phyloP scores from a whole-genome alignment of 23 tunicate genomes.

The Aplidium turbinatum region DNA sequence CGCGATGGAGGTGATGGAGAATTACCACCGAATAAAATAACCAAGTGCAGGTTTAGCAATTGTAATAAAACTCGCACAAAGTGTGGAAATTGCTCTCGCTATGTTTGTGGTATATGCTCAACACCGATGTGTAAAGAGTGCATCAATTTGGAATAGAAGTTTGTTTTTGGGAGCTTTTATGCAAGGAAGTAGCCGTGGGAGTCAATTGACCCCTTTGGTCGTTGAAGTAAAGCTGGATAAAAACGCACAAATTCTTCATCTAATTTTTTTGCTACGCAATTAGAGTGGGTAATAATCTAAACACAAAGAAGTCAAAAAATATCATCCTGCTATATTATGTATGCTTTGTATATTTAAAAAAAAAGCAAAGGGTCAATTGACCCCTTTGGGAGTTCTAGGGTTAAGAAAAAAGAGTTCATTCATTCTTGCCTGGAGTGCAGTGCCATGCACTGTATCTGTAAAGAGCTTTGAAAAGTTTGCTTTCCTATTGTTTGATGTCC shows the following conservation, averaged over 20 bases:
- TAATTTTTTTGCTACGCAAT: conserved; percentile 24
- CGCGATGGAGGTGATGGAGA: conserved; percentile 31
- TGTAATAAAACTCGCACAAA: conserved; percentile 26
- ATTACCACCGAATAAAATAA: conserved; percentile 29
- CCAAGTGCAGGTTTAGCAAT: conserved; percentile 16
- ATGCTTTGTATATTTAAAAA: conserved; percentile 19
- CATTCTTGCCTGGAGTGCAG: no score
- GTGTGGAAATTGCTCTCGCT: conserved; percentile 32
- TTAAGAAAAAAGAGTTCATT: no score
- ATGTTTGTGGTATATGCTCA: conserved; percentile 22
- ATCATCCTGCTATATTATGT: conserved; percentile 19
- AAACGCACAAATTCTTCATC: conserved; percentile 16
- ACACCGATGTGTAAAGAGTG: conserved; percentile 4
- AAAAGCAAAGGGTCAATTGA: no score
- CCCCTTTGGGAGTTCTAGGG: no score
- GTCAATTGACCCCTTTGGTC: conserved; percentile 39
- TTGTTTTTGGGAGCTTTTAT: conserved; percentile 21
- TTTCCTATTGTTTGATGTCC: no score
- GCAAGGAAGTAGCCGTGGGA: conserved; percentile 34
- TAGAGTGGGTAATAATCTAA: conserved; percentile 37
- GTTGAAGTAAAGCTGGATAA: conserved; percentile 34
- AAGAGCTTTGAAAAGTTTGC: no score
- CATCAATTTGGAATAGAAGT: no score
- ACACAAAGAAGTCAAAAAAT: conserved; percentile 19
- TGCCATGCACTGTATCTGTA: no score